A percentile compares a stretch with the other conserved stretches of the same genome.
These are phyloP conservation scores for Ormyrus pomaceus DNA, from an alignment of 2,888 invertebrate genomes.

Conservation along the genomic window DNA sequence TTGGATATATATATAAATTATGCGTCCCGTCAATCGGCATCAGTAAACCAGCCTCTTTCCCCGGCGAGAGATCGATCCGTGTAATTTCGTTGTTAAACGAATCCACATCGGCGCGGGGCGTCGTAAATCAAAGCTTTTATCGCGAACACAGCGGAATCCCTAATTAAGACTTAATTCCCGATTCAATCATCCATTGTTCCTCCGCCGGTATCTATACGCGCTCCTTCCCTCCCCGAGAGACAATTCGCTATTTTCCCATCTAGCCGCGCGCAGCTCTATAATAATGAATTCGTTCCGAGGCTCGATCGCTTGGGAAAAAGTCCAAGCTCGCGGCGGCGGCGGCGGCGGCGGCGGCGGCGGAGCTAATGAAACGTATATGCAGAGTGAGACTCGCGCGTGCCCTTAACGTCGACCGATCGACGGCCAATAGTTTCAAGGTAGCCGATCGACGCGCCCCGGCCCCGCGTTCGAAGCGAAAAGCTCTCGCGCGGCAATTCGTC, in stretches of 20 bases:
- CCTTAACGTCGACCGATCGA: constrained; percentile 30
- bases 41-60: too few relatives aligned
- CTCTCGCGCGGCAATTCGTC: too few relatives aligned
- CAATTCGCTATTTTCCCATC: constrained; percentile 25
- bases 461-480: too few relatives aligned
- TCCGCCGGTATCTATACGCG: neutral
- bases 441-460: neutral
- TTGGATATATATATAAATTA: too few relatives aligned
- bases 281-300: neutral
- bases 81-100: too few relatives aligned
- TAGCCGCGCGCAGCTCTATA: neutral
- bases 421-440: constrained; percentile 20
- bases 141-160: constrained; percentile 12
- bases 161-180: constrained; percentile 39
- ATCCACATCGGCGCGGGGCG: neutral
- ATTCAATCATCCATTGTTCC: constrained; percentile 36
- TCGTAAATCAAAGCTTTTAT: constrained; percentile 26
- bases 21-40: too few relatives aligned
- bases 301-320: neutral
- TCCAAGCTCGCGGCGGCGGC: neutral
- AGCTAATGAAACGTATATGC: too few relatives aligned
- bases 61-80: too few relatives aligned
- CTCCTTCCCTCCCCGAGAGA: neutral
- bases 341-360: too few relatives aligned
- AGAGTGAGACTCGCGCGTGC: neutral